Conservation (phyloP, 2,888 invertebrate species). For the Caenorhabditis macrosperma region DNA sequence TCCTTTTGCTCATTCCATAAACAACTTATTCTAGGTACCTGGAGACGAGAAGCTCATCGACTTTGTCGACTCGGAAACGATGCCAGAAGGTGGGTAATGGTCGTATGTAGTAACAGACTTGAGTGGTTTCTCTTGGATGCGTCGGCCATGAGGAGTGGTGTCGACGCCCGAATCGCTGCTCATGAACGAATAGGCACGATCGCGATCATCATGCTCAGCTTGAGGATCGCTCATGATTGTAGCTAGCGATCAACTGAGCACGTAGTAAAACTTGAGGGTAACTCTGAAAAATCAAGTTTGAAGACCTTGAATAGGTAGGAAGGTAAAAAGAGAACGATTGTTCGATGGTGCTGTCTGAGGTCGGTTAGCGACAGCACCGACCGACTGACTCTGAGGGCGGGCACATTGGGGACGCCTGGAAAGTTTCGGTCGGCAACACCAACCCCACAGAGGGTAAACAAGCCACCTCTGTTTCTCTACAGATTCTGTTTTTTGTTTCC, state of each 20-base stretch:
- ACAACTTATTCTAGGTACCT: constrained; percentile 51
- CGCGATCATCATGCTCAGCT: constrained; percentile 56
- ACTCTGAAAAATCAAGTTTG: constrained; percentile 1
- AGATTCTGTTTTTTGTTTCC: constrained; percentile 47
- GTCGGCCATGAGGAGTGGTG: constrained; percentile 39
- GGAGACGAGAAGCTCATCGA: constrained; percentile 62
- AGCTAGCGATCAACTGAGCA: constrained; percentile 40
- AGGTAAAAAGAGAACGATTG: background rate
- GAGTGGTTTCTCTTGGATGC: constrained; percentile 34
- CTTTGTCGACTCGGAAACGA: constrained; percentile 51
- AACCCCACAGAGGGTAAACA: constrained; percentile 40
- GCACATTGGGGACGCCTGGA: constrained; percentile 11
- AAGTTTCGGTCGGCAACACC: constrained; percentile 41
- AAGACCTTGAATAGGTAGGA: background rate
- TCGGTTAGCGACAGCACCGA: constrained; percentile 3
- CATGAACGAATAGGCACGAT: constrained; percentile 62
- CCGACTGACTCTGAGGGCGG: constrained; percentile 37
- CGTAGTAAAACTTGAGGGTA: background rate
- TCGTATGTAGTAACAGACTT: constrained; percentile 45
- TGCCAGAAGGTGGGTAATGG: constrained; percentile 52
- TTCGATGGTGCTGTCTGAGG: background rate
- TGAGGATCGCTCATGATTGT: constrained; percentile 48
- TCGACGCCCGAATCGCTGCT: constrained; percentile 64
- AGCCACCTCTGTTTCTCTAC: constrained; percentile 50
- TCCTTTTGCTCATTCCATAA: constrained; percentile 15